Evolutionary conservation across 1,140 invertebrate genomes (phyloP), one percentile per base, ranked within the genome.

Genomic region (Drosophila paulistorum): DNA sequence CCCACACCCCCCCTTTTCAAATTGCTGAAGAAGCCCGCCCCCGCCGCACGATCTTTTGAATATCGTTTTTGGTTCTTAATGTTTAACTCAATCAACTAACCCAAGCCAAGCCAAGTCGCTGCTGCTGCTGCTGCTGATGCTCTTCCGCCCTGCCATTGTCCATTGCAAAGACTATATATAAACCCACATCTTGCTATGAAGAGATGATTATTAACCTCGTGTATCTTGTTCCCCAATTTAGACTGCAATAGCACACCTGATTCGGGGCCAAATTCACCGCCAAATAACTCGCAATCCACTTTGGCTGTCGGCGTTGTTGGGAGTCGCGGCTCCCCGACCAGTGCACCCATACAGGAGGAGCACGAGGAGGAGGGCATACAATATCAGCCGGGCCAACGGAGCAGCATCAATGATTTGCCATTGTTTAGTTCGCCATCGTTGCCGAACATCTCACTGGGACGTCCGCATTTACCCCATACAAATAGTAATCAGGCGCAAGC

Each of bases 361-460:
- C 94, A 94, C 92, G 93, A 92, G 69, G 92, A 92, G 70, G 92
- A 92, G 78, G 84, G 81, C 13, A 81, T 80, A 37, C 90, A 91
- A 7, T 92, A 92, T 64, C 91, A 92, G 71, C 76, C 91, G 14
- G 91, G 93, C 42, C 92, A 93, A 64, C 67, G 92, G 6, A 91
- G 90, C 72, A 92, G 84, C 76, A 91, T 92, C 65, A 91, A 93
- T 57, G 94, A 94, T 72, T 87, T 94, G 92, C 95, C 95, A 35
- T 93, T 99, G 11, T 99, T 98, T 93, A 98, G 97, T 81, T 98
- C 97, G 80, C 98, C 98, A 41, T 98, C 98, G 79, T 95, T 99
- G 95, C 98, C 98, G 70, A 99, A 99, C 93, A 99, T 99, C 83
- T 98, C 97, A 42, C 93, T 99, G 69, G 98, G 97, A 42, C 94